These are phyloP conservation scores for Okamejei kenojei DNA, from an alignment of 2,797 vertebrate genomes.

Conservation along the genomic window DNA sequence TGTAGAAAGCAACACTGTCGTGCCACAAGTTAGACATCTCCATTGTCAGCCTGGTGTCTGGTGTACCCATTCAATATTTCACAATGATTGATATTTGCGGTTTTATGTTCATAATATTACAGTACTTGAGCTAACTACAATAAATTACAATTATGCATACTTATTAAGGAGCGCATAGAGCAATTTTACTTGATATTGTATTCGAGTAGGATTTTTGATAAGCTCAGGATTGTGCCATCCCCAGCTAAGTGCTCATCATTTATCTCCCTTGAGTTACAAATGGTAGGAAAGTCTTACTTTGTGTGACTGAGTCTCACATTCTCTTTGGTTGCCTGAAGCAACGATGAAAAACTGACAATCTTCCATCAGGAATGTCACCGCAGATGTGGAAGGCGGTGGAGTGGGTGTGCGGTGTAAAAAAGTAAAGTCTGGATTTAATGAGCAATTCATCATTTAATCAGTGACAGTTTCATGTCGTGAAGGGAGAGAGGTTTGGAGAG, in stretches of 20 bases:
- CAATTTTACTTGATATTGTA: conserved; percentile 9
- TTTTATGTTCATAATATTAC: conserved; percentile 36
- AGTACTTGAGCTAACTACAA: not conserved
- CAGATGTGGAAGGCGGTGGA: not conserved
- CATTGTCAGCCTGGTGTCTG: conserved; percentile 32
- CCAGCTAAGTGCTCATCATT: not conserved
- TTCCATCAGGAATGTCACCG: conserved; percentile 2
- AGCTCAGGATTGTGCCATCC: conserved; percentile 1
- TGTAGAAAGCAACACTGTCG: conserved; percentile 16
- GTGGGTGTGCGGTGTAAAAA: not conserved
- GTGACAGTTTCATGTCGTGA: not conserved
- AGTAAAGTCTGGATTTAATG: not conserved
- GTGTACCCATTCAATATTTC: conserved; percentile 22
- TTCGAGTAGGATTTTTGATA: not conserved
- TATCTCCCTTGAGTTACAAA: not conserved
- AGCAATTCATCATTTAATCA: not conserved
- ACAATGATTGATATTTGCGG: conserved; percentile 27
- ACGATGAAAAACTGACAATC: not conserved
- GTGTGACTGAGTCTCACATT: not conserved
- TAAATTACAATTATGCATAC: conserved; percentile 31
- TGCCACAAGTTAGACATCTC: conserved; percentile 17
- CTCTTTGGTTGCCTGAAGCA: not conserved
- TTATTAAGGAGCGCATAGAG: not conserved
- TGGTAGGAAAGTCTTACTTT: not conserved
- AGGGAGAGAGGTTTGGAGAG: too few relatives aligned